Base-by-base conservation (phyloP, 53 echinoderm and acorn worm genomes). In the Paelopatides confundens region DNA sequence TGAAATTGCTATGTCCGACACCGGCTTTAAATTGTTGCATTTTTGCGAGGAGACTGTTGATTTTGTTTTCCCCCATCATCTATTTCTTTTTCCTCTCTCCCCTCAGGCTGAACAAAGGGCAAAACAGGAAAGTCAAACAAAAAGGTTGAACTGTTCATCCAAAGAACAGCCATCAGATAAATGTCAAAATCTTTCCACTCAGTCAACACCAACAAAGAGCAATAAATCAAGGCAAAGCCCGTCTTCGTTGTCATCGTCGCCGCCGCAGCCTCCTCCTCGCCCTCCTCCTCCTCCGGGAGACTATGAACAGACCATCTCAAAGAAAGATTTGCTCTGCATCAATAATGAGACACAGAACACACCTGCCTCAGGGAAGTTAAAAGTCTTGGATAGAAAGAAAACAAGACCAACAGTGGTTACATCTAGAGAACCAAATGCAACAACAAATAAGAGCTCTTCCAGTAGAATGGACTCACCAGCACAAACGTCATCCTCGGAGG, bases 81-180 rank as follows among this genome's bases (percentile, higher is more conserved):
- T 1, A 12, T 8, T 43, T 43, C 12, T 43, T 12, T 43, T 43
- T 12, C 12, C 9, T 43, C 12, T 91, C 68, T 67, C 32, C 66
- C 66, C 46, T 48, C 82, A 96, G 96, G 96, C 96, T 87, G 96
- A 94, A 71, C 91, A 96, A 76, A 96, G 67, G 76, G 89, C 54
- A 62, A 87, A 77, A 62, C 63, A 83, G 43, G 84, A 83, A 12
- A 65, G 5, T 40, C 63, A 83, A 62, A 34, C 84, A 35, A 83
- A 65, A 30, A 29, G 65, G 37, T 83, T 43, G 27, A 63, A 36
- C 27, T 83, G 84, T 63, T 40, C 63, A 83, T 83, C 84, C 34
- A 83, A 36, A 38, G 65, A 64, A 38, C 37, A 64, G 14, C 37
- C 63, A 37, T n/a, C 64, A 35, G 84, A 79, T 11, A 43, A 83